Base-by-base conservation (phyloP, 2,888 invertebrate genomes). In the Celastrina argiolus region DNA sequence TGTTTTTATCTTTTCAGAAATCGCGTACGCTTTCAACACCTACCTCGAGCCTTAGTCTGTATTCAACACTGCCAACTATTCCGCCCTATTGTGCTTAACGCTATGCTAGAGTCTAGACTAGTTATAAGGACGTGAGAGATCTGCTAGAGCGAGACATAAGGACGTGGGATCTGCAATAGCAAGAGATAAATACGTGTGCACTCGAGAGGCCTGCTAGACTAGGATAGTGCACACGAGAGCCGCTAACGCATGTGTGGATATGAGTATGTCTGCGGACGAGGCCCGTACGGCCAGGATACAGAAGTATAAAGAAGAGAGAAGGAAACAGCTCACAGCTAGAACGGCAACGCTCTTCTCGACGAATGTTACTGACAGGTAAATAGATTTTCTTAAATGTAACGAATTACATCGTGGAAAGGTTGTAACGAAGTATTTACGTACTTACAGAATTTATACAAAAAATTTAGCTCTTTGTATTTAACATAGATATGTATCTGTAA, bases 301-400 rank as follows among this genome's bases (percentile, higher is more conserved):
- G 75, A 92, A 93, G 74, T 95, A 95, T 83, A 95, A 95, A 81
- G 95, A 95, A 76, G 94, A 95, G 78, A 89, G 95, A 66, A 91
- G 94, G 69, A 93, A 92, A 75, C 95, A 95, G 81, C 85, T 95
- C 69, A 94, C 93, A 45, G 92, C 93, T n/a, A 93, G 92, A 74
- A 88, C 90, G 63, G 88, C 89, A 51, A 84, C 87, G 68, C 92
- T 95, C 74, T 93, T 95, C 78, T 93, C 94, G 72, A 93, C 94
- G 67, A 93, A 94, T 80, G 93, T 95, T 69, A 89, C 91, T 74
- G 88, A 89, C 72, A 84, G 90, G 91, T 91, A 68, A 72, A 14
- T 65, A 36, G 26, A 10, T 36, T 12, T 36, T n/a, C n/a, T n/a
- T n/a, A n/a, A n/a, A n/a, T n/a, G n/a, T n/a, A n/a, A n/a, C n/a